Percentiles rank a stretch among this genome's conserved stretches.
phyloP scores from a whole-genome alignment of 2,888 invertebrate genomes.

The Scaptomyza flava region DNA sequence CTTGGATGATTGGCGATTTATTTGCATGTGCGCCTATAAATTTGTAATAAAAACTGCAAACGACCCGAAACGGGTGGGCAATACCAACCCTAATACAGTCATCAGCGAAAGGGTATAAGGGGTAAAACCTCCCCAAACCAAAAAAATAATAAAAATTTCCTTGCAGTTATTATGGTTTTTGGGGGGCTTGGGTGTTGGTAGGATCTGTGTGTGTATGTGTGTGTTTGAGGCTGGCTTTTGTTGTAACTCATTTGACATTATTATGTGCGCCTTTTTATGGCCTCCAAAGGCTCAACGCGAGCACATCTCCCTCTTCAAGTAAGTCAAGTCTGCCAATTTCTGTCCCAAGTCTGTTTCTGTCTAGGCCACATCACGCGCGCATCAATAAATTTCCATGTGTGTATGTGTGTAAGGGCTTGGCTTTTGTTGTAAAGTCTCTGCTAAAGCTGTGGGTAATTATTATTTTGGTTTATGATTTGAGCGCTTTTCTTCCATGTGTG shows the following conservation, averaged over 20 bases:
- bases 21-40: conserved; percentile 80
- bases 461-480: conserved; percentile 78
- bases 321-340: conserved; percentile 42
- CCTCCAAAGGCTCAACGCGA: conserved; percentile 68
- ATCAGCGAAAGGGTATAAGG: conserved; percentile 66
- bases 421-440: conserved; percentile 64
- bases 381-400: conserved; percentile 73
- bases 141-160: conserved; percentile 7
- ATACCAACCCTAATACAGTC: conserved; percentile 72
- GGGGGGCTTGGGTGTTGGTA: neutral
- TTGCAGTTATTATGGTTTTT: conserved; percentile 5
- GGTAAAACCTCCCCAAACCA: neutral
- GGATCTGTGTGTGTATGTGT: conserved; percentile 16
- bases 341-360: conserved; percentile 34
- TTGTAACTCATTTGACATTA: conserved; percentile 80
- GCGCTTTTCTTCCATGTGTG: conserved; percentile 52
- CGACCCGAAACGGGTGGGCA: conserved; percentile 67
- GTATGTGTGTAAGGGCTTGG: conserved; percentile 35
- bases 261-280: conserved; percentile 79
- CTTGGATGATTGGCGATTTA: conserved; percentile 69
- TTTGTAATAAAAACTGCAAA: conserved; percentile 81
- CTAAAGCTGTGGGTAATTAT: conserved; percentile 76
- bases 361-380: conserved; percentile 71
- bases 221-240: conserved; percentile 61
- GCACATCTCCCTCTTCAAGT: conserved; percentile 35